Evolutionary conservation across 2,113 vertebrate genomes (phyloP).

Genomic region (Passer domesticus): DNA sequence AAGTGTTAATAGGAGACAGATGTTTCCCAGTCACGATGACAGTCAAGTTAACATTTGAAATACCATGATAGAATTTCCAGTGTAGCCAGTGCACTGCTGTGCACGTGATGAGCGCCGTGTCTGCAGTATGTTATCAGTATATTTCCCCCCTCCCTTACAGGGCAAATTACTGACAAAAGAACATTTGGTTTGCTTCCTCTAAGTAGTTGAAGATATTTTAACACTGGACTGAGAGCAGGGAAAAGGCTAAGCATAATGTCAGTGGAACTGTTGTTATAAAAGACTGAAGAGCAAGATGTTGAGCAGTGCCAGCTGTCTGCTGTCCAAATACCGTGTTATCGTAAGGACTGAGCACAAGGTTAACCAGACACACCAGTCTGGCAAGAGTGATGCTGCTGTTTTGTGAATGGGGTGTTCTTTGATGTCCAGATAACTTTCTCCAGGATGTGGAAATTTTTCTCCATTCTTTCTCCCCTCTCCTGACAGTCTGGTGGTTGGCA

Average conservation of each 20-base stretch:
- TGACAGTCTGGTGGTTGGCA: not conserved
- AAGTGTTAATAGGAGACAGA: conserved; percentile 44
- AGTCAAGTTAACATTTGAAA: conserved; percentile 43
- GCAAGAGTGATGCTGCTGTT: not conserved
- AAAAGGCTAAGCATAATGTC: conserved; percentile 27
- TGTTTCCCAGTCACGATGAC: conserved; percentile 4
- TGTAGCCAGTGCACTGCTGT: not conserved
- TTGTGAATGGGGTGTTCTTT: conserved; percentile 41
- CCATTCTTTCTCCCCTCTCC: not conserved
- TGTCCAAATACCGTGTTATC: conserved; percentile 68
- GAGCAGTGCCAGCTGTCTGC: conserved; percentile 71
- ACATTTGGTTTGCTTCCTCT: not conserved
- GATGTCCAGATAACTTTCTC: conserved; percentile 63
- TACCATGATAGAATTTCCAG: conserved; percentile 12
- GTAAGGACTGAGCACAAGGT: conserved; percentile 63
- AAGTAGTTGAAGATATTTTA: conserved; percentile 6
- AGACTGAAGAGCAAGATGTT: conserved; percentile 51
- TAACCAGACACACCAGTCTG: conserved; percentile 53
- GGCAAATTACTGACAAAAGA: not conserved
- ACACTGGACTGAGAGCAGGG: not conserved
- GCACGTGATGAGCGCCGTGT: not conserved
- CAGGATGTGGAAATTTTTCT: not conserved
- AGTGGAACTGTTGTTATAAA: conserved; percentile 42
- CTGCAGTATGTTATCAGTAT: conserved; percentile 12
- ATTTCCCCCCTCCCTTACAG: not conserved